Conservation (phyloP, 1,140 invertebrate species). For the Neodiprion virginianus region DNA sequence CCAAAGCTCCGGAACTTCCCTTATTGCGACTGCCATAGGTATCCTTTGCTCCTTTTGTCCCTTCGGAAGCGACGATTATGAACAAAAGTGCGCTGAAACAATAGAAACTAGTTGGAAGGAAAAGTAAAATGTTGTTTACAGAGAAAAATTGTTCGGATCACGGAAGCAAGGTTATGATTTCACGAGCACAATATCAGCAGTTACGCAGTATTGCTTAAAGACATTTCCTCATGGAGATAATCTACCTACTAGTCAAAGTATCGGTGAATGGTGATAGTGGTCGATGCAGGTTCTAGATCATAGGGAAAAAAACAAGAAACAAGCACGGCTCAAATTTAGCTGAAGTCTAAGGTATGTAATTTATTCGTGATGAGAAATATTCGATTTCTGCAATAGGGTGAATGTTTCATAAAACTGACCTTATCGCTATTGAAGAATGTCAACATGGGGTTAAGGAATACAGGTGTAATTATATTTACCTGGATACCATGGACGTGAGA, state of each 20-base stretch:
- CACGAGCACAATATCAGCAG: no score
- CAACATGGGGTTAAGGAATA: neutral
- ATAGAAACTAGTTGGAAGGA: constrained; percentile 11
- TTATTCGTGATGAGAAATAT: no score
- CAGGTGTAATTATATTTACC: constrained; percentile 45
- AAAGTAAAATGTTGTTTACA: constrained; percentile 9
- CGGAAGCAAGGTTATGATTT: no score
- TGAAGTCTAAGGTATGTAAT: no score
- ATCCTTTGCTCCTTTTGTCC: constrained; percentile 29
- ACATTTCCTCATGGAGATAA: no score
- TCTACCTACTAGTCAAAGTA: neutral
- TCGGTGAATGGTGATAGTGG: constrained; percentile 10
- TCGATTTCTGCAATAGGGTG: no score
- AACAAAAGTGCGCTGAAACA: constrained; percentile 51
- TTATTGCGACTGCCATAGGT: constrained; percentile 24
- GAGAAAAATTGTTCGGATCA: constrained; percentile 3
- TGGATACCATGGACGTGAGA: constrained; percentile 64
- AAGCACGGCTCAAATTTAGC: no score
- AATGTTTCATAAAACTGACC: no score
- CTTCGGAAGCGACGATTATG: constrained; percentile 48
- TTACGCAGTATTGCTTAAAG: no score
- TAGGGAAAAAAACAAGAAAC: neutral
- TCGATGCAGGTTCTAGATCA: neutral
- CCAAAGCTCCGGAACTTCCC: constrained; percentile 20
- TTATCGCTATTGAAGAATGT: neutral